These are phyloP conservation scores for Acrocera orbiculus DNA, from an alignment of 2,888 invertebrate genomes.

Conservation along the genomic window DNA sequence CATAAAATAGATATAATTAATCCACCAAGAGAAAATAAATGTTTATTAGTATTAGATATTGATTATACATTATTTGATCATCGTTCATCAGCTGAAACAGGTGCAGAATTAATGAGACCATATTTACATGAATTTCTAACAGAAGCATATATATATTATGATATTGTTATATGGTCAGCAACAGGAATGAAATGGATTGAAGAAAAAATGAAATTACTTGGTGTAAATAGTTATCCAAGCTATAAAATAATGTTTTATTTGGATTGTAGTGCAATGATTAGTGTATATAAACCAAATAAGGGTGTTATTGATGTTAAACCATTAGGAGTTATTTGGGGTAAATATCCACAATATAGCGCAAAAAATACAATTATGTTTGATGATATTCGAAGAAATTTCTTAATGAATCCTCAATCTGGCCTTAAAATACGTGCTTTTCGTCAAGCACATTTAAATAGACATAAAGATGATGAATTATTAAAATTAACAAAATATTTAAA, in stretches of 20 bases:
- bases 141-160: slow-evolving; percentile 73
- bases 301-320: slow-evolving; percentile 92
- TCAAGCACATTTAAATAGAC: slow-evolving; percentile 75
- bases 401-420: slow-evolving; percentile 94
- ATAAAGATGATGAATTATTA: slow-evolving; percentile 65
- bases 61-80: slow-evolving; percentile 96
- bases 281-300: slow-evolving; percentile 75
- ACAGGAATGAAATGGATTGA: slow-evolving; percentile 98
- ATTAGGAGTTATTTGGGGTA: slow-evolving; percentile 92
- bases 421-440: slow-evolving; percentile 78
- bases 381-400: slow-evolving; percentile 84
- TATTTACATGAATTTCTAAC: slow-evolving; percentile 87
- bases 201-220: slow-evolving; percentile 86
- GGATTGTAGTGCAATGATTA: slow-evolving; percentile 88
- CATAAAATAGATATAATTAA: slow-evolving; percentile 70
- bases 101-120: slow-evolving; percentile 81
- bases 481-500: slow-evolving; percentile 65
- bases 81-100: slow-evolving; percentile 76
- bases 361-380: slow-evolving; percentile 98
- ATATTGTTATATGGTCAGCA: slow-evolving; percentile 97
- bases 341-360: slow-evolving; percentile 69
- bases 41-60: slow-evolving; percentile 82
- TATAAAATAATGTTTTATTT: slow-evolving; percentile 88
- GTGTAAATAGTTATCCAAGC: slow-evolving; percentile 60
- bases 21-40: slow-evolving; percentile 68